Evolutionary conservation across 2,888 invertebrate species (phyloP).

Genomic region (Syritta pipiens): DNA sequence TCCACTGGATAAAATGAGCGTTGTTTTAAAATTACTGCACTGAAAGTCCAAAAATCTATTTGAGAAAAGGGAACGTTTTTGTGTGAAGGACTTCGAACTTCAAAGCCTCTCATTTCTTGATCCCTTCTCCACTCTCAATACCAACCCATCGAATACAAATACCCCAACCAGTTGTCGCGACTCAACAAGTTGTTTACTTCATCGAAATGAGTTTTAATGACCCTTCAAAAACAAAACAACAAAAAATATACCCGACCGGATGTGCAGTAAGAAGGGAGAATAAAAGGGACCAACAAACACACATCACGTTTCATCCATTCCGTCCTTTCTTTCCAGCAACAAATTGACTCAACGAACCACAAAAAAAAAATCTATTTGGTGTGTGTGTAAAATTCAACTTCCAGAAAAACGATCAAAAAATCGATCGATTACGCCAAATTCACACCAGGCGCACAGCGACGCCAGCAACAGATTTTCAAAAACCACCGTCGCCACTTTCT

Average conservation of each 20-base stretch:
- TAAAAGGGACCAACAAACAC: constrained; percentile 18
- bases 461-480: not conserved
- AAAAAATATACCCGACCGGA: constrained; percentile 6
- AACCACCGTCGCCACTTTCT: not conserved
- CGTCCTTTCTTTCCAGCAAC: constrained; percentile 13
- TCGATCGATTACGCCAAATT: constrained; percentile 37
- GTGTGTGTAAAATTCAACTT: constrained; percentile 16
- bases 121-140: too few relatives aligned
- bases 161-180: constrained; percentile 10
- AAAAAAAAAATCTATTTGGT: constrained; percentile 12
- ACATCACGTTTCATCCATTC: constrained; percentile 24
- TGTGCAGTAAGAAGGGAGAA: constrained; percentile 22
- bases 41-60: too few relatives aligned
- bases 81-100: too few relatives aligned
- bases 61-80: too few relatives aligned
- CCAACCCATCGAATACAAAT: constrained; percentile 8
- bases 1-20: too few relatives aligned
- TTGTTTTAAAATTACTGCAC: too few relatives aligned
- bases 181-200: not conserved
- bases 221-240: not conserved
- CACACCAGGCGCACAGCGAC: constrained; percentile 7
- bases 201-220: not conserved
- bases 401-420: constrained; percentile 8
- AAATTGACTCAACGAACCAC: constrained; percentile 46
- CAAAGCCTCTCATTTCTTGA: too few relatives aligned